These are phyloP conservation scores for Ellobium chinense DNA, from an alignment of 2,888 invertebrate species.

Conservation along the genomic window DNA sequence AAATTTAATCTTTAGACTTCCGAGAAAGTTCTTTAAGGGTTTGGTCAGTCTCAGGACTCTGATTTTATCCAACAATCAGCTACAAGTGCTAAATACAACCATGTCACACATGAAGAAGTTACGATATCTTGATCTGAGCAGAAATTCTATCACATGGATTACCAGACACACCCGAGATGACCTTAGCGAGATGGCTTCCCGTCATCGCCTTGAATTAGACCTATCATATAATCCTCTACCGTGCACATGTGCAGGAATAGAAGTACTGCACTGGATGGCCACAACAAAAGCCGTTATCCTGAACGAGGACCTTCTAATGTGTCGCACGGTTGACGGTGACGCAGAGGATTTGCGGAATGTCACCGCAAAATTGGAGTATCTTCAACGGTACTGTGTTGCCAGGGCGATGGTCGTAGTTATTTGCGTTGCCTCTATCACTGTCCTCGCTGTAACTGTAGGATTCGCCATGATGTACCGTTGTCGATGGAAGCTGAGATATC, in stretches of 20 bases:
- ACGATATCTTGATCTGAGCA: background rate
- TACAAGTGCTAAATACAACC: background rate
- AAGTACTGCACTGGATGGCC: background rate
- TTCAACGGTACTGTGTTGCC: background rate
- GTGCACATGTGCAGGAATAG: background rate
- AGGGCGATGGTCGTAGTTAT: background rate
- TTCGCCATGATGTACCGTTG: background rate
- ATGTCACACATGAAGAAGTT: background rate
- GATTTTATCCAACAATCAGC: background rate
- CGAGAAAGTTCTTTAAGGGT: background rate
- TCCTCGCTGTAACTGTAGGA: background rate
- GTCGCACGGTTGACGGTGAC: background rate
- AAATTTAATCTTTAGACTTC: background rate
- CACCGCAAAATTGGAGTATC: background rate
- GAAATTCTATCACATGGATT: constrained; percentile 1
- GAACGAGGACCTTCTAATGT: background rate
- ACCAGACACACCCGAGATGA: background rate
- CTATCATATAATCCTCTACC: background rate
- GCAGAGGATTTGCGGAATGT: background rate
- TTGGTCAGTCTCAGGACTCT: background rate
- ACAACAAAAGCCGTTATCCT: background rate
- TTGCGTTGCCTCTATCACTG: background rate
- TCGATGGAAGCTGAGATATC: constrained; percentile 9
- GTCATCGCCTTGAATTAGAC: background rate
- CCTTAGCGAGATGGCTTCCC: background rate